Evolutionary conservation across 2,113 vertebrate species (phyloP), one percentile per base, ranked within the genome.

Genomic region (Elachura formosa): DNA sequence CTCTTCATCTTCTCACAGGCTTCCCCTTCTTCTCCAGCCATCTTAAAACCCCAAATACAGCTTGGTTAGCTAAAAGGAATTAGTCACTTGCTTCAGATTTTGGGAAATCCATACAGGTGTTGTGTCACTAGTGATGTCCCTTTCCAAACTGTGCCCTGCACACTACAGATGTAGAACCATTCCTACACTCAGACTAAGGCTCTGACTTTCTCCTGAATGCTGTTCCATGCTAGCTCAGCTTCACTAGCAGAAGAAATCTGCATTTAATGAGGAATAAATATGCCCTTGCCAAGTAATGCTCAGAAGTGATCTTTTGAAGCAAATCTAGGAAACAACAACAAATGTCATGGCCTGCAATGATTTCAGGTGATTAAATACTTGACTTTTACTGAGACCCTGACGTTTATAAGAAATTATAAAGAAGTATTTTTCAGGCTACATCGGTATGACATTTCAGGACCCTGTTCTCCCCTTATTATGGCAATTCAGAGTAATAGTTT

Each of bases 321-420:
- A 69, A 59, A 56, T 29, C 46, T 74, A 59, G 61, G 48, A 28
- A 88, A 85, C 0, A 5, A 54, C 66, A 89, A 85, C 55, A 80
- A 74, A 90, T 0, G 21, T 63, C 59, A 63, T 8, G 23, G 51
- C 90, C 40, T 46, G 56, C 10, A 6, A 64, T 72, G 20, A 64
- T 86, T 87, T 89, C n/a, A 66, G 59, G 29, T 80, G 46, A 94
- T 78, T 90, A 91, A 77, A 87, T 66, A 87, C 89, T 95, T 93
- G 89, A 87, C 61, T 95, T 96, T 96, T 94, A 81, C 59, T 46
- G 7, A 91, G 54, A 55, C 16, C 41, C 24, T 59, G 8, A 88
- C 43, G 66, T 82, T 63, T 74, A 73, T 12, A 91, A 31, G 16
- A 29, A 19, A 77, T 87, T 87, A 75, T 14, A 41, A 76, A 73